Conservation (phyloP, 2,888 invertebrate species). For the Bruchidius siliquastri region DNA sequence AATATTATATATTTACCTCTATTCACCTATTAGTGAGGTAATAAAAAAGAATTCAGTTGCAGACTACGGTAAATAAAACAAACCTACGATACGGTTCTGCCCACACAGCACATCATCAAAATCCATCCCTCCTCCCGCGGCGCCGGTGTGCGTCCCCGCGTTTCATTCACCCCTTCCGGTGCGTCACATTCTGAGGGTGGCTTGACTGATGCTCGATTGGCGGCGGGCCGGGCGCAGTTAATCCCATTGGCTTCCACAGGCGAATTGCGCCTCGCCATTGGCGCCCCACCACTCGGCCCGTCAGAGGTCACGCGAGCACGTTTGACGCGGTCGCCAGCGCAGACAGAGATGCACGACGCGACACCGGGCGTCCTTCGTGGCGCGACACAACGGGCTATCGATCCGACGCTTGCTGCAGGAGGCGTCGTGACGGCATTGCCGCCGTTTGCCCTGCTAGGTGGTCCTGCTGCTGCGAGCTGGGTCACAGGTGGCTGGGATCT, state of each 20-base stretch:
- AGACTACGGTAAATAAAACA: too few relatives aligned
- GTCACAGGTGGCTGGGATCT: neutral
- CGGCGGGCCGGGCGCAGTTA: constrained; percentile 36
- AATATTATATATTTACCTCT: too few relatives aligned
- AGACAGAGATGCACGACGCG: neutral
- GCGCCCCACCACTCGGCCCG: neutral
- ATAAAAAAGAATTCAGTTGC: too few relatives aligned
- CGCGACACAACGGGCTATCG: neutral
- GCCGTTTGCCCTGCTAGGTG: neutral
- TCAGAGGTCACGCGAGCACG: constrained; percentile 4
- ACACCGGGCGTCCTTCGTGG: neutral
- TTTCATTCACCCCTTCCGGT: neutral
- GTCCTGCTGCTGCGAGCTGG: neutral
- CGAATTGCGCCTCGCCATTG: constrained; percentile 20
- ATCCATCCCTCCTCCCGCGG: neutral
- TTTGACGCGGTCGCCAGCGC: neutral
- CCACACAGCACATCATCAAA: neutral
- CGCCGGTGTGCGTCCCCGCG: neutral
- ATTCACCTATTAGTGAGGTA: too few relatives aligned
- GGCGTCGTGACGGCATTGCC: neutral
- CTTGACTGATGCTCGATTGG: constrained; percentile 37
- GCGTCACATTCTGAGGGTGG: constrained; percentile 26
- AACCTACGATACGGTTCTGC: neutral
- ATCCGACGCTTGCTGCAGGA: neutral
- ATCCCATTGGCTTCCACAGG: constrained; percentile 26